These are phyloP conservation scores for Muntiacus muntjak DNA, from an alignment of 2,113 vertebrate genomes.

Conservation along the genomic window DNA sequence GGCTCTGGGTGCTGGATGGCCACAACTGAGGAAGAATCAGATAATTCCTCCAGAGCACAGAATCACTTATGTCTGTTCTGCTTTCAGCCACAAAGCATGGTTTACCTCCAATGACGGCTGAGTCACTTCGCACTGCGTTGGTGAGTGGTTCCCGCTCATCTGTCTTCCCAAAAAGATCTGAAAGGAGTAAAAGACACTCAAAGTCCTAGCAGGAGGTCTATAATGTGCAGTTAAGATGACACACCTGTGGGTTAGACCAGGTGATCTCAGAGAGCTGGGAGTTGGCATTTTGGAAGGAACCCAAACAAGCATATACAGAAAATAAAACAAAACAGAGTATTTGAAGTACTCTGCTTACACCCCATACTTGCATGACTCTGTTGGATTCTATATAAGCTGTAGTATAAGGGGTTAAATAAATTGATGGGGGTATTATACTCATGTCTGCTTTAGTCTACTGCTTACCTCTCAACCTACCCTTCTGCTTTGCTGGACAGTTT, in stretches of 20 bases:
- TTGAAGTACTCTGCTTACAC: neutral
- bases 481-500: neutral
- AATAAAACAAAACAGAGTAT: neutral
- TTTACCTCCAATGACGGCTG: conserved; percentile 89
- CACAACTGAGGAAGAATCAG: neutral
- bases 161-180: conserved; percentile 90
- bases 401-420: neutral
- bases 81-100: neutral
- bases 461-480: no score
- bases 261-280: neutral
- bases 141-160: conserved; percentile 88
- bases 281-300: neutral
- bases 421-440: neutral
- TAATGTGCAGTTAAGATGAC: neutral
- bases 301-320: neutral
- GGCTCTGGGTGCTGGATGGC: neutral
- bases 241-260: neutral
- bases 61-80: neutral
- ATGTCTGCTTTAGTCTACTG: neutral
- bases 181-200: conserved; percentile 55
- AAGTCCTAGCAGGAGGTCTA: neutral
- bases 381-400: neutral
- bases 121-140: conserved; percentile 87
- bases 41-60: neutral
- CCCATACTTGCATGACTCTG: neutral